These are phyloP conservation scores for Quadriops clusia DNA, from an alignment of 2,888 invertebrate species.

Conservation along the genomic window DNA sequence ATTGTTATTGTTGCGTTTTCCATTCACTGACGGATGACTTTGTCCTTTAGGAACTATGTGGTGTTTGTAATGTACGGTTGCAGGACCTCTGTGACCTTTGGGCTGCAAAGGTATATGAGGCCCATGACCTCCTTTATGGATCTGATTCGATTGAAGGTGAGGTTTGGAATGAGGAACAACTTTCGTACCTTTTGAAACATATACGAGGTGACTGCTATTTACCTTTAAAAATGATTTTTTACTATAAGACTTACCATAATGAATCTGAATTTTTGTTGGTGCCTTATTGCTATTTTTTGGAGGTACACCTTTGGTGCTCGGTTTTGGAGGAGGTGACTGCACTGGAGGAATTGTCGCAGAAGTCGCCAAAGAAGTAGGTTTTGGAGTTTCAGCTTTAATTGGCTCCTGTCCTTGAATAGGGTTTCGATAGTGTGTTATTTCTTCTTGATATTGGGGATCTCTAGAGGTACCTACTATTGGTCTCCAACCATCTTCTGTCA, in stretches of 20 bases:
- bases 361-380: slow-evolving; percentile 8
- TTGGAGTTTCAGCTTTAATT: slow-evolving; percentile 20
- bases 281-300: slow-evolving; percentile 6
- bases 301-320: slow-evolving; percentile 8
- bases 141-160: too few species aligned
- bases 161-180: too few species aligned
- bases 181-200: too few species aligned
- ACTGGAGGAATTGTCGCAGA: slow-evolving; percentile 5
- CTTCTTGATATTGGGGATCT: slow-evolving; percentile 17
- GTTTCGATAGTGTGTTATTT: slow-evolving; percentile 27
- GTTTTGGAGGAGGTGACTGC: slow-evolving; percentile 10
- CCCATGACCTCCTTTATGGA: too few species aligned
- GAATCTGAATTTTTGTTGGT: slow-evolving; percentile 10
- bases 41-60: too few species aligned
- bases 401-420: too few species aligned
- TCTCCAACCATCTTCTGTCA: slow-evolving; percentile 50
- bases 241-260: slow-evolving; percentile 8
- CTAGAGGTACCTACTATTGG: slow-evolving; percentile 43
- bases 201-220: too few species aligned
- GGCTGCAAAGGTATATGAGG: too few species aligned
- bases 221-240: neutral
- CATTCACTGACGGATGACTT: too few species aligned
- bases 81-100: too few species aligned
- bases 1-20: too few species aligned
- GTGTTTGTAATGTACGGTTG: too few species aligned